These are phyloP conservation scores for Sander vitreus DNA, from an alignment of 2,113 vertebrate genomes.

Conservation along the genomic window DNA sequence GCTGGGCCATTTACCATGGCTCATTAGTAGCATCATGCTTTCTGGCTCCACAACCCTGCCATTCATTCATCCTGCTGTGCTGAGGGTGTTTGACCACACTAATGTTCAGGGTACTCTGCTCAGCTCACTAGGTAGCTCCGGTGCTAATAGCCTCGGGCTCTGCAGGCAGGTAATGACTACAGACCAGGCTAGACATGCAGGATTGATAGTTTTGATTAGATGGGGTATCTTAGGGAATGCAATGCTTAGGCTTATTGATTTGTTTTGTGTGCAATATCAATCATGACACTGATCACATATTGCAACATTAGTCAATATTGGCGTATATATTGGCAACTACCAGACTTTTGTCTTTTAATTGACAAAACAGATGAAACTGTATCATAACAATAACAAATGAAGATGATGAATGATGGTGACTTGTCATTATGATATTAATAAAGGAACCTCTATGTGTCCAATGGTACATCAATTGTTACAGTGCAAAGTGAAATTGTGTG, in stretches of 20 bases:
- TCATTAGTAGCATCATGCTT: conserved; percentile 83
- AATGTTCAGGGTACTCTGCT: conserved; percentile 68
- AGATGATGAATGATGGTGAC: conserved; percentile 14
- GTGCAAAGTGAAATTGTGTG: conserved; percentile 5
- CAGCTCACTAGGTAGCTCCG: conserved; percentile 67
- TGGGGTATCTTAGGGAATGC: conserved; percentile 63
- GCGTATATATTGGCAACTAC: conserved; percentile 30
- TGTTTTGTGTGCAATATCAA: conserved; percentile 69
- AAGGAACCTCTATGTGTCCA: conserved; percentile 7
- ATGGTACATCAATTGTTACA: not conserved
- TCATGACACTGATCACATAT: conserved; percentile 61
- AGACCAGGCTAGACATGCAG: conserved; percentile 53
- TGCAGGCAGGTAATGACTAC: conserved; percentile 71
- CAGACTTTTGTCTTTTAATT: conserved; percentile 55
- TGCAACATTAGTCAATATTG: conserved; percentile 35
- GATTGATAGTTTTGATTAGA: conserved; percentile 83
- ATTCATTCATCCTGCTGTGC: conserved; percentile 72
- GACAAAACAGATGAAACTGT: conserved; percentile 47
- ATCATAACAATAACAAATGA: conserved; percentile 15
- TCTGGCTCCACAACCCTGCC: conserved; percentile 61
- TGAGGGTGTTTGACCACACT: conserved; percentile 68
- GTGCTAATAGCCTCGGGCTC: conserved; percentile 68
- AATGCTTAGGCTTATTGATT: conserved; percentile 77
- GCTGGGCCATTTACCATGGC: conserved; percentile 82
- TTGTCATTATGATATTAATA: conserved; percentile 22